phyloP scores from a whole-genome alignment of 2,113 vertebrate genomes.

The Carlito syrichta region DNA sequence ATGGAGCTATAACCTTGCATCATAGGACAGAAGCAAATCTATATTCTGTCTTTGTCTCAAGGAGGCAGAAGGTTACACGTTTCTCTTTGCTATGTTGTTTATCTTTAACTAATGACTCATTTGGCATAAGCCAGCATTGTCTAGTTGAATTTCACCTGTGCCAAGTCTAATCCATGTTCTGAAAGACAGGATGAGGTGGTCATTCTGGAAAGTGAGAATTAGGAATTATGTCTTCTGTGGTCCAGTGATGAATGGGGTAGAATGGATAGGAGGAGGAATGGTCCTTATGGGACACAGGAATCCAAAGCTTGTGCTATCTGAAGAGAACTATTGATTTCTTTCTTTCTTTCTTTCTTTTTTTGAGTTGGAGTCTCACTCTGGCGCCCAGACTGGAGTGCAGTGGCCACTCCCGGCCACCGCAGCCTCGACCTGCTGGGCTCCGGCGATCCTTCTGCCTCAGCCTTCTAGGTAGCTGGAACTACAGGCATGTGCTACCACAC shows the following conservation, averaged over 20 bases:
- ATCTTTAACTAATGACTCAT: neutral
- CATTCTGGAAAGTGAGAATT: neutral
- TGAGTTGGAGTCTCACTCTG: too few relatives aligned
- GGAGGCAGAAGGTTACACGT: neutral
- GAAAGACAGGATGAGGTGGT: neutral
- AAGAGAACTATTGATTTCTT: neutral
- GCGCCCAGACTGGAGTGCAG: too few relatives aligned
- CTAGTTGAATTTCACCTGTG: neutral
- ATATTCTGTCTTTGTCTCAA: neutral
- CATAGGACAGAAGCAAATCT: neutral
- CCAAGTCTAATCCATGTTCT: neutral
- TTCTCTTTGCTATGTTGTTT: neutral
- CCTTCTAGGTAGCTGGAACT: too few relatives aligned
- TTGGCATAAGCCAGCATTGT: neutral
- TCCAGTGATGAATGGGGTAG: neutral
- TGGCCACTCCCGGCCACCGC: too few relatives aligned
- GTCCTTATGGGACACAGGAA: neutral
- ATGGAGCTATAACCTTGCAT: neutral
- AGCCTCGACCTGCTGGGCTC: too few relatives aligned
- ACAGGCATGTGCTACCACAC: too few relatives aligned
- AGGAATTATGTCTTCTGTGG: neutral
- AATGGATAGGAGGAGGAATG: neutral
- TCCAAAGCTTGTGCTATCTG: neutral
- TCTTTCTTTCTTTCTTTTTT: neutral
- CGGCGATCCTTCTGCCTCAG: too few relatives aligned